Percentiles rank a stretch among this genome's conserved stretches.
Evolutionary conservation across 2,888 invertebrate species (phyloP).

Genomic region (Empis livida): DNA sequence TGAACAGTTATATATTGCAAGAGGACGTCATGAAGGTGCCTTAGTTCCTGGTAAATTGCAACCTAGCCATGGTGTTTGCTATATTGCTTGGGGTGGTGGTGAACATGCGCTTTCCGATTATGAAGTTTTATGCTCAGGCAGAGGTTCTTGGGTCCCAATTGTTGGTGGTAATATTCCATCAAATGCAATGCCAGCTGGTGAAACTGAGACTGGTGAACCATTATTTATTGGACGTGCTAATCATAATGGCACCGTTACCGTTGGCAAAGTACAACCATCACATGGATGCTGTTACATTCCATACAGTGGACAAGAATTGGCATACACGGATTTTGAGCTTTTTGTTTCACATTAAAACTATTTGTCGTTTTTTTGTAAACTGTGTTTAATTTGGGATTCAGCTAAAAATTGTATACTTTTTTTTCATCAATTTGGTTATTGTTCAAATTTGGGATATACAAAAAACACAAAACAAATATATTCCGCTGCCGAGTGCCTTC

Average conservation of each 20-base stretch:
- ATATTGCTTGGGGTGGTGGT: constrained; percentile 63
- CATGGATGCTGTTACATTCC: constrained; percentile 75
- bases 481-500: too few relatives aligned
- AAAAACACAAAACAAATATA: too few relatives aligned
- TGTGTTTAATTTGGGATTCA: too few relatives aligned
- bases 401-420: too few relatives aligned
- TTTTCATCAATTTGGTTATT: too few relatives aligned
- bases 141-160: constrained; percentile 53
- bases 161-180: constrained; percentile 56
- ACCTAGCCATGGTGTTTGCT: constrained; percentile 54
- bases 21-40: constrained; percentile 58
- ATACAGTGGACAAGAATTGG: constrained; percentile 64
- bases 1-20: constrained; percentile 47
- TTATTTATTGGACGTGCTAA: constrained; percentile 63
- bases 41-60: constrained; percentile 61
- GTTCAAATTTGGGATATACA: too few relatives aligned
- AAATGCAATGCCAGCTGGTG: constrained; percentile 57
- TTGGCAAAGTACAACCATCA: constrained; percentile 74
- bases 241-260: constrained; percentile 63
- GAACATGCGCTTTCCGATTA: constrained; percentile 55
- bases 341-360: constrained; percentile 34
- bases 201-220: constrained; percentile 65
- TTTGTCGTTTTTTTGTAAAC: neutral
- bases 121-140: constrained; percentile 50
- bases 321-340: constrained; percentile 70